Conservation (phyloP, 2,797 vertebrate species). For the Pipistrellus pygmaeus region DNA sequence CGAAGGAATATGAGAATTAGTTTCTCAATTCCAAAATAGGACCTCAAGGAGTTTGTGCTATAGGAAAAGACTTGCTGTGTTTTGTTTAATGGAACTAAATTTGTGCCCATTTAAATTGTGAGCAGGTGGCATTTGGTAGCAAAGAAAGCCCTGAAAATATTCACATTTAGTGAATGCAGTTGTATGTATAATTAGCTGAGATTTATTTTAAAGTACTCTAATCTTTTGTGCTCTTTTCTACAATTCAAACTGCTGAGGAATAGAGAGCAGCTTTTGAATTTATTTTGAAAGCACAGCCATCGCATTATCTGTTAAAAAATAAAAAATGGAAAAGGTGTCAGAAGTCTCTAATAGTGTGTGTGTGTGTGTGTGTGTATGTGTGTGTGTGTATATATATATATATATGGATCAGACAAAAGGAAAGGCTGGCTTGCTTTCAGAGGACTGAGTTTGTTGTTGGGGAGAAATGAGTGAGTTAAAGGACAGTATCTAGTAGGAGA, state of each 20-base stretch:
- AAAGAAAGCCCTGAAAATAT: constrained; percentile 82
- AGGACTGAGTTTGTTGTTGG: not conserved
- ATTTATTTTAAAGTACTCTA: constrained; percentile 85
- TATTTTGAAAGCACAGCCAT: constrained; percentile 70
- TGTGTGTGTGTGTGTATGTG: too few species aligned
- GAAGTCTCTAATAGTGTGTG: not conserved
- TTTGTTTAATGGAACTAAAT: constrained; percentile 83
- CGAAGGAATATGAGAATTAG: constrained; percentile 54
- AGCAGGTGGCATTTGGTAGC: constrained; percentile 82
- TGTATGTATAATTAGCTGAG: constrained; percentile 84
- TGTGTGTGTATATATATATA: not conserved
- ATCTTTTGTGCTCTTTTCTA: constrained; percentile 84
- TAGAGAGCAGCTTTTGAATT: constrained; percentile 75
- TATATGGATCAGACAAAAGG: not conserved
- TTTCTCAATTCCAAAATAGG: constrained; percentile 68
- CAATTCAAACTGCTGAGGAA: constrained; percentile 83
- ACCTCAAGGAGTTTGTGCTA: not conserved
- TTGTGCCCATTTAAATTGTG: constrained; percentile 81
- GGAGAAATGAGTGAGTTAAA: not conserved
- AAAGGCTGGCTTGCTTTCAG: not conserved
- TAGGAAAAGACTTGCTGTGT: constrained; percentile 22
- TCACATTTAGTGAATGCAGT: constrained; percentile 82
- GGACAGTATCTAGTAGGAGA: not conserved
- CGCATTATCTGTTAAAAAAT: constrained; percentile 35
- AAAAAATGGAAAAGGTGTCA: not conserved